A percentile compares a stretch with the other conserved stretches of the same genome.
These are phyloP conservation scores for Apamea epomidion DNA, from an alignment of 2,888 invertebrate species.

Conservation along the genomic window DNA sequence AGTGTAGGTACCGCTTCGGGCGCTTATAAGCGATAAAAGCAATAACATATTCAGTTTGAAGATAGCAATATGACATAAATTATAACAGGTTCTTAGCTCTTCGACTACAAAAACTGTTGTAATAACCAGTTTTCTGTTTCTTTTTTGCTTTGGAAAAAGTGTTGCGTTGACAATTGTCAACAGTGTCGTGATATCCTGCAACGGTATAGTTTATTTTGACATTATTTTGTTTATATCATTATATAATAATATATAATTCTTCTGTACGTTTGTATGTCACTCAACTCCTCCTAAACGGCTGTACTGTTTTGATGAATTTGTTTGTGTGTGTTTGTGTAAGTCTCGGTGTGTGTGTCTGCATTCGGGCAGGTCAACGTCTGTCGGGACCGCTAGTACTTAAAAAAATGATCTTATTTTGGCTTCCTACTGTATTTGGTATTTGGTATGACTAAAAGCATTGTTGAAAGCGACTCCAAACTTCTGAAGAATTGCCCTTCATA, in stretches of 20 bases:
- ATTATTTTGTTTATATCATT: slow-evolving; percentile 2
- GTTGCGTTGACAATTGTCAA: slow-evolving; percentile 27
- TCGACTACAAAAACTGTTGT: slow-evolving; percentile 56
- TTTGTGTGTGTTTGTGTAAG: too few relatives aligned
- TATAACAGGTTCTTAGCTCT: slow-evolving; percentile 54
- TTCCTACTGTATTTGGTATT: neutral
- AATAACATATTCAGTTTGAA: slow-evolving; percentile 62
- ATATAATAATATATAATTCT: too few relatives aligned
- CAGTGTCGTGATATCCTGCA: slow-evolving; percentile 10
- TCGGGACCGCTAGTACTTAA: too few relatives aligned
- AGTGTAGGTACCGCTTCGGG: slow-evolving; percentile 45
- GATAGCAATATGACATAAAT: slow-evolving; percentile 60
- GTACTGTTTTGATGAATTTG: too few relatives aligned
- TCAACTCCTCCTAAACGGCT: too few relatives aligned
- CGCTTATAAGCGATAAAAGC: slow-evolving; percentile 49
- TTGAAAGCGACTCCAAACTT: neutral
- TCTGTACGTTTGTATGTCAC: too few relatives aligned
- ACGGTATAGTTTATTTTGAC: neutral
- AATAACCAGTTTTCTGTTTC: slow-evolving; percentile 40
- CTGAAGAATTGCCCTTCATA: neutral
- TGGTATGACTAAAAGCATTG: neutral
- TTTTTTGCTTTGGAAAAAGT: slow-evolving; percentile 31
- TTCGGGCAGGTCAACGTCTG: too few relatives aligned
- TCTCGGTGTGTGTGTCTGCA: too few relatives aligned
- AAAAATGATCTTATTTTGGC: too few relatives aligned